Percentiles rank a stretch among this genome's conserved stretches.
Evolutionary conservation across 2,888 invertebrate genomes (phyloP).

Genomic region (Sylvicola fuscatus): DNA sequence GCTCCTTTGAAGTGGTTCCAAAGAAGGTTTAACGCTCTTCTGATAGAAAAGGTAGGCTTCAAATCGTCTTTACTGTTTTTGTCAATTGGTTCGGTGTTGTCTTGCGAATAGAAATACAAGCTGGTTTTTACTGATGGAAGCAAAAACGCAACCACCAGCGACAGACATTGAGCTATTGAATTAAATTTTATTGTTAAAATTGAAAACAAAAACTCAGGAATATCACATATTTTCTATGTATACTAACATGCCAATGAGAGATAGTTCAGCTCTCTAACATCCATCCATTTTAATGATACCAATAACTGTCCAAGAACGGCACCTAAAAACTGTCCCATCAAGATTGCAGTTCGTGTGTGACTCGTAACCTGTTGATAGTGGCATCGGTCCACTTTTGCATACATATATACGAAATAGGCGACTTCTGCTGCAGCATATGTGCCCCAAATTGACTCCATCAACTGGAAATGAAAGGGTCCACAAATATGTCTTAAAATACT

Average conservation of each 20-base stretch:
- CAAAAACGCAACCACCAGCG: conserved; percentile 38
- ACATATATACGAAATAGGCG: conserved; percentile 85
- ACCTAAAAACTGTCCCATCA: conserved; percentile 45
- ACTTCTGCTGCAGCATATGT: conserved; percentile 77
- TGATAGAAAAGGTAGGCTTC: conserved; percentile 14
- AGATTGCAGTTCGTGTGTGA: conserved; percentile 45
- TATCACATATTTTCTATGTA: too few species aligned
- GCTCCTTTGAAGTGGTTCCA: conserved; percentile 35
- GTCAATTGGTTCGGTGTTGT: too few species aligned
- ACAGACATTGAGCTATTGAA: conserved; percentile 28
- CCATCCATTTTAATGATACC: conserved; percentile 32
- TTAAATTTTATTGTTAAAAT: conserved; percentile 8
- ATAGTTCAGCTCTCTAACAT: conserved; percentile 46
- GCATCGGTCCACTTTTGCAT: conserved; percentile 55
- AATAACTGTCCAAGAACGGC: conserved; percentile 44
- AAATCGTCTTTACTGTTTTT: background rate
- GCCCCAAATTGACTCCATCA: conserved; percentile 51
- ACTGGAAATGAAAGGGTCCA: too few species aligned
- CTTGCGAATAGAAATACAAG: conserved; percentile 37
- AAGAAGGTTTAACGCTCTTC: conserved; percentile 28
- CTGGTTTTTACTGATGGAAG: conserved; percentile 39
- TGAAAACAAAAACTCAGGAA: conserved; percentile 2
- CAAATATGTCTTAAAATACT: too few species aligned
- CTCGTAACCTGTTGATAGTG: conserved; percentile 55
- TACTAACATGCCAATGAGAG: conserved; percentile 32